A percentile compares a stretch with the other conserved stretches of the same genome.
These are phyloP conservation scores for Platalea minor DNA, from an alignment of 2,797 vertebrate species.

Conservation along the genomic window DNA sequence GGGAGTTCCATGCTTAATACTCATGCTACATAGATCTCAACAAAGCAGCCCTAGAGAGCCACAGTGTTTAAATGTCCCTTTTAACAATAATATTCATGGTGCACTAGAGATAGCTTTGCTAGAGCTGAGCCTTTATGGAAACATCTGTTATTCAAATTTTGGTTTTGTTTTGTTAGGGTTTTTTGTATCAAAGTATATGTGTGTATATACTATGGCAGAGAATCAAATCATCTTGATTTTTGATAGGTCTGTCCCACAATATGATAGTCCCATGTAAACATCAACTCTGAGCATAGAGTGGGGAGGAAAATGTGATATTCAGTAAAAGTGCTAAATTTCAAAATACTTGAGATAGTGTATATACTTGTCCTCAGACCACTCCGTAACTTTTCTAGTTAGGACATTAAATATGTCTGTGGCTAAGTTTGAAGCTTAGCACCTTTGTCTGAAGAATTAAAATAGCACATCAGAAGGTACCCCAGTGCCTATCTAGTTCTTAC, in stretches of 20 bases:
- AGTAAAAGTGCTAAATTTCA: not conserved
- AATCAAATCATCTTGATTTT: not conserved
- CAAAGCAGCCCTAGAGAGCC: not conserved
- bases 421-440: not conserved
- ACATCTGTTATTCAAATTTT: not conserved
- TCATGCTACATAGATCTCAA: not conserved
- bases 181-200: not conserved
- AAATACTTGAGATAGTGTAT: not conserved
- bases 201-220: not conserved
- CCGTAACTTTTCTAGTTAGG: not conserved
- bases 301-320: not conserved
- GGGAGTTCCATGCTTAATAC: not conserved
- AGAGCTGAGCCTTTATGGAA: not conserved
- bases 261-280: not conserved
- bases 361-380: not conserved
- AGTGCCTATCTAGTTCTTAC: not conserved
- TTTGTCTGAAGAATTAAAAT: not conserved
- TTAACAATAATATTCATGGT: not conserved
- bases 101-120: not conserved
- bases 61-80: not conserved
- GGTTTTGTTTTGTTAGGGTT: not conserved
- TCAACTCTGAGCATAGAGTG: not conserved
- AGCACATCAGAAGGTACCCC: not conserved
- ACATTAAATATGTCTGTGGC: not conserved
- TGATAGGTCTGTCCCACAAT: not conserved